A percentile compares a stretch with the other conserved stretches of the same genome.
Evolutionary conservation across 2,113 vertebrate genomes (phyloP).

Genomic region (Hippocampus mohnikei): DNA sequence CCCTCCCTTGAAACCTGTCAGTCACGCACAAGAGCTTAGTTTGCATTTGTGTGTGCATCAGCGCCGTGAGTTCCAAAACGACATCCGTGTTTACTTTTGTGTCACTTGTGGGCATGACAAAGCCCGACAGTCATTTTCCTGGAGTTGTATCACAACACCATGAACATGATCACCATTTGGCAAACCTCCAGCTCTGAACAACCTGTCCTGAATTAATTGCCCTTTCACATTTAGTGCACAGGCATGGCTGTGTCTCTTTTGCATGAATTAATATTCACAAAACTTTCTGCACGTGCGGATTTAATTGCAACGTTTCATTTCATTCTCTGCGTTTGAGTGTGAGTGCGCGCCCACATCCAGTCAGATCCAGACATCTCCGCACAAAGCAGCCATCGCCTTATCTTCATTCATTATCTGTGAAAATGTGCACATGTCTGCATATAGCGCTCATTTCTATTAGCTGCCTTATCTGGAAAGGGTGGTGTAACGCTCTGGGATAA

Average conservation of each 20-base stretch:
- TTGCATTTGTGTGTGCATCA: slow-evolving; percentile 10
- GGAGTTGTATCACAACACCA: not conserved
- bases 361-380: slow-evolving; percentile 31
- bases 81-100: slow-evolving; percentile 24
- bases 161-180: not conserved
- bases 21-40: not conserved
- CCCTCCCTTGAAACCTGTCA: slow-evolving; percentile 44
- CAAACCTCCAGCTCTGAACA: not conserved
- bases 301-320: not conserved
- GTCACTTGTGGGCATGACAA: slow-evolving; percentile 19
- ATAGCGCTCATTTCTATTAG: slow-evolving; percentile 66
- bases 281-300: not conserved
- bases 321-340: not conserved
- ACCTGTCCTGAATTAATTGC: not conserved
- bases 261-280: not conserved
- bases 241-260: not conserved
- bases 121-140: not conserved
- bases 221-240: not conserved
- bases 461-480: slow-evolving; percentile 63
- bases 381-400: slow-evolving; percentile 27
- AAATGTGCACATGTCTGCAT: slow-evolving; percentile 65
- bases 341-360: slow-evolving; percentile 7
- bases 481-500: slow-evolving; percentile 63
- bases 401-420: slow-evolving; percentile 53
- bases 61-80: slow-evolving; percentile 3